phyloP scores from a whole-genome alignment of 2,113 vertebrate species.

The Amphilophus citrinellus region DNA sequence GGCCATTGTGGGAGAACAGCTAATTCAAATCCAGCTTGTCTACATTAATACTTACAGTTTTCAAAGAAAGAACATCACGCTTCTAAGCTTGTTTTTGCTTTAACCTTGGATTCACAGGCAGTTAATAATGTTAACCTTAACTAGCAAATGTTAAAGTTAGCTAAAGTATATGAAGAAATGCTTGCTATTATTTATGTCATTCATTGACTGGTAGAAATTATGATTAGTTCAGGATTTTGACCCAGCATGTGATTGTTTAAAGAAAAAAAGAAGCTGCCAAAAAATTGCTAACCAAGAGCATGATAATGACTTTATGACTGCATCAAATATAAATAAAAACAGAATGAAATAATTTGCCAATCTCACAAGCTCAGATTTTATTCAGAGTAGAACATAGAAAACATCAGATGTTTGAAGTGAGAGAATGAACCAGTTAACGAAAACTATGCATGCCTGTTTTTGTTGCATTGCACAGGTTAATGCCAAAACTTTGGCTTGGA shows the following conservation, averaged over 20 bases:
- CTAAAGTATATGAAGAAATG: neutral
- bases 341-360: too few species aligned
- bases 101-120: neutral
- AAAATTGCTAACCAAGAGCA: neutral
- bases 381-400: too few species aligned
- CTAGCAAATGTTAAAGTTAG: neutral
- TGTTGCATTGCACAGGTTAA: too few species aligned
- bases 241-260: neutral
- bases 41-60: neutral
- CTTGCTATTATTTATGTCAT: neutral
- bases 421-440: too few species aligned
- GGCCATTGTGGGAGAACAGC: slow-evolving; percentile 41
- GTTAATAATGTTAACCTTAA: neutral
- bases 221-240: neutral
- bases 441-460: too few species aligned
- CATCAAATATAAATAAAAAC: too few species aligned
- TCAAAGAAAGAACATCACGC: neutral
- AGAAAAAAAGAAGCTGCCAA: neutral
- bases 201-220: neutral
- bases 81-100: neutral
- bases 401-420: too few species aligned
- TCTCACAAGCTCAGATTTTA: too few species aligned
- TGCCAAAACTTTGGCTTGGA: too few species aligned
- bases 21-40: slow-evolving; percentile 17
- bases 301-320: neutral